These are phyloP conservation scores for Xylophagus ater DNA, from an alignment of 2,888 invertebrate species.

Conservation along the genomic window DNA sequence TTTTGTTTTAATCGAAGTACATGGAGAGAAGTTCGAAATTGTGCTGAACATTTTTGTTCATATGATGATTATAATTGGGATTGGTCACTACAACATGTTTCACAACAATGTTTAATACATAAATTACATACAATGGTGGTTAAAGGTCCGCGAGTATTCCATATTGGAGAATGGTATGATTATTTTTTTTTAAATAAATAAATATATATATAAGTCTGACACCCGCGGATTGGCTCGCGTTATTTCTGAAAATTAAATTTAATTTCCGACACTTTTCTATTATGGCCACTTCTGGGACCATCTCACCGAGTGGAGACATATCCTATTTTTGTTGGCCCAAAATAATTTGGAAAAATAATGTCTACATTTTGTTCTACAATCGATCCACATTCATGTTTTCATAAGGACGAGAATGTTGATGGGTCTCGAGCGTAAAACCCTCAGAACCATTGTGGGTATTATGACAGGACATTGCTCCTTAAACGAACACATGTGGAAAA, in stretches of 20 bases:
- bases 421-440: no score
- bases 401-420: no score
- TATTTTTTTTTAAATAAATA: not conserved
- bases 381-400: no score
- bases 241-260: not conserved
- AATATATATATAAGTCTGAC: not conserved
- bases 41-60: slow-evolving; percentile 79
- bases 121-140: slow-evolving; percentile 81
- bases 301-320: no score
- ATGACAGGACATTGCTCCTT: no score
- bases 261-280: not conserved
- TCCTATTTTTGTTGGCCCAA: no score
- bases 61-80: slow-evolving; percentile 99
- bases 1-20: slow-evolving; percentile 86
- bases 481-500: no score
- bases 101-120: slow-evolving; percentile 65
- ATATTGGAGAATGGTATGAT: slow-evolving; percentile 94
- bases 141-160: slow-evolving; percentile 90
- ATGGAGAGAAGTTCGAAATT: slow-evolving; percentile 72
- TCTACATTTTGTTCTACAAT: no score
- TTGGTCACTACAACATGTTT: slow-evolving; percentile 88
- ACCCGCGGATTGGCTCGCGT: no score
- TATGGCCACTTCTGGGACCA: no score
- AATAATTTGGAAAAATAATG: no score
- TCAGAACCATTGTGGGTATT: no score